phyloP scores from a whole-genome alignment of 64 coral and sea anemone genomes.

The Pocillopora damicornis region DNA sequence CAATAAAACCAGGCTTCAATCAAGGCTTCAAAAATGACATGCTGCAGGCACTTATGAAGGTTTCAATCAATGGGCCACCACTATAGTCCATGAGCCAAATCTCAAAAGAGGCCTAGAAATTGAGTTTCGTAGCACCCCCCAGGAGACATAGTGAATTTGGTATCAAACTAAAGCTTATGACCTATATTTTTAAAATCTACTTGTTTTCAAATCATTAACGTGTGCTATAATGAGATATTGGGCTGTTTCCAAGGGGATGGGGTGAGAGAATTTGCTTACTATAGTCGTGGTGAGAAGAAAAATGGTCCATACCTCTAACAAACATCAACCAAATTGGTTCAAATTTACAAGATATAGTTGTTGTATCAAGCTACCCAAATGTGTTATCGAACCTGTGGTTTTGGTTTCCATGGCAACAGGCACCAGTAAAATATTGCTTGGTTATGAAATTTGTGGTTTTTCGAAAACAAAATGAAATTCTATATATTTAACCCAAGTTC shows the following conservation, averaged over 20 bases:
- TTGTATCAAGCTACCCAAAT: slow-evolving; percentile 35
- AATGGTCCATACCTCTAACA: neutral
- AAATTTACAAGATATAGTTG: slow-evolving; percentile 41
- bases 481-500: too few species aligned
- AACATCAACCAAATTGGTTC: slow-evolving; percentile 29
- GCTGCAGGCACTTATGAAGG: slow-evolving; percentile 31
- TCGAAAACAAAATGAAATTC: too few species aligned
- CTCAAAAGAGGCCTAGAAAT: slow-evolving; percentile 6
- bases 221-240: slow-evolving; percentile 32
- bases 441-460: too few species aligned
- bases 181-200: slow-evolving; percentile 24
- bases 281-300: slow-evolving; percentile 25
- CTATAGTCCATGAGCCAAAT: neutral
- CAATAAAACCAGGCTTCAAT: slow-evolving; percentile 19
- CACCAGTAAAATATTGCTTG: neutral
- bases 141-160: slow-evolving; percentile 41
- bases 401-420: slow-evolving; percentile 46
- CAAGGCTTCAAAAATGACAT: slow-evolving; percentile 38
- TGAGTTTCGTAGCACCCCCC: slow-evolving; percentile 41
- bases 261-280: slow-evolving; percentile 27
- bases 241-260: slow-evolving; percentile 19
- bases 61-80: slow-evolving; percentile 40
- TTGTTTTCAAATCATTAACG: slow-evolving; percentile 37
- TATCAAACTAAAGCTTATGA: slow-evolving; percentile 20
- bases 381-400: slow-evolving; percentile 23